A percentile compares a stretch with the other conserved stretches of the same genome.
Conservation (phyloP, 2,113 vertebrate genomes). For the Sander vitreus region DNA sequence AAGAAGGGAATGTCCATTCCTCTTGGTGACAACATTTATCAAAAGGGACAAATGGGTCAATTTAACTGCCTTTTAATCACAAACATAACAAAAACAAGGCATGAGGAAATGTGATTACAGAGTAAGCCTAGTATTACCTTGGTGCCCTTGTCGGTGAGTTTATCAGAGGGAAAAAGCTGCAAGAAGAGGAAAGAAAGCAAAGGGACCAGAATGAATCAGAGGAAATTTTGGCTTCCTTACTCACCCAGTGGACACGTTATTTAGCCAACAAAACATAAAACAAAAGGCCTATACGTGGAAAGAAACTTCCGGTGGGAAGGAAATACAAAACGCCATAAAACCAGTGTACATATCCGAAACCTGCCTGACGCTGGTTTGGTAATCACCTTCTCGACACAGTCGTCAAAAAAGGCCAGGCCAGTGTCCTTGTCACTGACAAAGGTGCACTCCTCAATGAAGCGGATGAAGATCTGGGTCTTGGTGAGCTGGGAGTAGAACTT, state of each 20-base stretch:
- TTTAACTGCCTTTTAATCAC: slow-evolving; percentile 8
- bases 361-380: not conserved
- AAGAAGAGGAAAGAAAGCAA: slow-evolving; percentile 72
- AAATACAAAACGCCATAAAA: slow-evolving; percentile 29
- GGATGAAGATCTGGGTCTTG: slow-evolving; percentile 98
- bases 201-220: slow-evolving; percentile 78
- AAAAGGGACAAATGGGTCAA: not conserved
- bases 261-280: slow-evolving; percentile 56
- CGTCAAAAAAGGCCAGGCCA: slow-evolving; percentile 97
- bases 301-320: slow-evolving; percentile 21
- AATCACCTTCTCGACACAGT: slow-evolving; percentile 97
- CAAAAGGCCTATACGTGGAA: slow-evolving; percentile 41
- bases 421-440: slow-evolving; percentile 99
- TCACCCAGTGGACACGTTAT: slow-evolving; percentile 46
- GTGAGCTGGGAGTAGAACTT: slow-evolving; percentile 96
- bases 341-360: not conserved
- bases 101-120: slow-evolving; percentile 54
- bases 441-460: slow-evolving; percentile 98
- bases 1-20: slow-evolving; percentile 40
- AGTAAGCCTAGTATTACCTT: slow-evolving; percentile 86
- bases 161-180: slow-evolving; percentile 95
- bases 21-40: not conserved
- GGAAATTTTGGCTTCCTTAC: slow-evolving; percentile 75
- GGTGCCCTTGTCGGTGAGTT: slow-evolving; percentile 93
- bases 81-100: not conserved